A percentile compares a stretch with the other conserved stretches of the same genome.
These are phyloP conservation scores for Catajapyx aquilonaris DNA, from an alignment of 1,140 invertebrate genomes.

Conservation along the genomic window DNA sequence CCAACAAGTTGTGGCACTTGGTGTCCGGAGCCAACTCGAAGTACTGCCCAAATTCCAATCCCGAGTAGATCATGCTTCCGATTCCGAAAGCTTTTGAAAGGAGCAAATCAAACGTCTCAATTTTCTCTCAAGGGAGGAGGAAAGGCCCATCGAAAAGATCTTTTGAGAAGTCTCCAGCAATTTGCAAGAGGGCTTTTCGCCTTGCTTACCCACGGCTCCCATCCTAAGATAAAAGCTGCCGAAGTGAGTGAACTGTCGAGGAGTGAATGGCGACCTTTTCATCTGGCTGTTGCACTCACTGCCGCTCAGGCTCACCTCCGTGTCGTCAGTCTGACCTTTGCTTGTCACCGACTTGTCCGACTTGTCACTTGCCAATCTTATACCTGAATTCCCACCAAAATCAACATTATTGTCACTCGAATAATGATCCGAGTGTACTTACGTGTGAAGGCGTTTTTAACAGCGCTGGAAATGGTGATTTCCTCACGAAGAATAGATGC, in stretches of 20 bases:
- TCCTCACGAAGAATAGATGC: slow-evolving; percentile 42
- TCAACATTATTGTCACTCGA: neutral
- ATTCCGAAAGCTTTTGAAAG: slow-evolving; percentile 59
- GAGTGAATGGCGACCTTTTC: slow-evolving; percentile 8
- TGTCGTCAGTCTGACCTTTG: slow-evolving; percentile 8
- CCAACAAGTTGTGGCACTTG: slow-evolving; percentile 66
- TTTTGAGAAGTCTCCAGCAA: neutral
- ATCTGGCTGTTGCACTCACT: slow-evolving; percentile 10
- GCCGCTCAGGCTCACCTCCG: slow-evolving; percentile 10
- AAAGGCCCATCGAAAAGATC: neutral
- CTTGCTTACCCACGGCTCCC: slow-evolving; percentile 71
- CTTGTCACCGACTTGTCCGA: slow-evolving; percentile 3
- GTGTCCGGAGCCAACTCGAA: slow-evolving; percentile 68
- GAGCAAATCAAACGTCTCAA: neutral
- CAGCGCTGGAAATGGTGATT: slow-evolving; percentile 14
- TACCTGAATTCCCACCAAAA: neutral
- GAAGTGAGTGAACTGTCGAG: slow-evolving; percentile 29
- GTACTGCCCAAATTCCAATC: slow-evolving; percentile 79
- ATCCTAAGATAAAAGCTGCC: slow-evolving; percentile 83
- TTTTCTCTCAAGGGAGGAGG: neutral
- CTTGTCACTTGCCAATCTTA: slow-evolving; percentile 9
- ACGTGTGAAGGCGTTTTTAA: slow-evolving; percentile 24
- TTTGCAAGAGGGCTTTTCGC: neutral
- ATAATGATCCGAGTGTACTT: slow-evolving; percentile 7
- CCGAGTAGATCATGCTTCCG: slow-evolving; percentile 86